Evolutionary conservation across 2,888 invertebrate species (phyloP), one percentile per base, ranked within the genome.

Genomic region (Noctua janthe): DNA sequence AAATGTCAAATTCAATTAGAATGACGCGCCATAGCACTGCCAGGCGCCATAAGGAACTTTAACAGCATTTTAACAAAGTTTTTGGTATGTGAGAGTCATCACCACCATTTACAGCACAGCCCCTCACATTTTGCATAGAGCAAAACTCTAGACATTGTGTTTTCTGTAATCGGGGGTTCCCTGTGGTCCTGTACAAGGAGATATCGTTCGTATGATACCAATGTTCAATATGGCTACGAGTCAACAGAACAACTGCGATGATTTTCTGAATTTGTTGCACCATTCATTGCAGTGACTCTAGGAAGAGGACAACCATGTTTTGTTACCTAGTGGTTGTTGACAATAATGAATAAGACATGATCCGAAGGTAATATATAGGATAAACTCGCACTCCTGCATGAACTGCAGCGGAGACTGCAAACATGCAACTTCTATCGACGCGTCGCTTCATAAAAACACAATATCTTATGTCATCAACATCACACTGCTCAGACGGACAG

Each of bases 1-100:
- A 62, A 67, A 73, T 62, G 47, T 71, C 79, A 83, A 66, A 74
- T 74, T 54, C 77, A 76, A 81, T 81, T 73, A 17, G 29, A 47
- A 74, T 66, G 73, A 56, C 47, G 17, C n/a, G 71, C 23, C 80
- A 67, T 79, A 79, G 76, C 71, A 71, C 29, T 56, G 74, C 49
- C 69, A 71, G 80, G 51, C 78, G 56, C 78, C 78, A 8, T 72
- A 23, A 72, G 15, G 47, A 74, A 78, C 43, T 71, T 74, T 70
- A 3, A 43, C n/a, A 67, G 15, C 4, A 4, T 47, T 71, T 71
- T 79, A 20, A 47, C 35, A 0, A 64, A 78, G 6, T n/a, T 29
- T 17, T 15, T 29, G 11, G 39, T 51, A 69, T 17, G 39, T 15
- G n/a, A n/a, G 29, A 35, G 35, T 35, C n/a, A 39, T 23, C 23